Conservation (phyloP, 2,113 vertebrate species). For the Xerus inauris region DNA sequence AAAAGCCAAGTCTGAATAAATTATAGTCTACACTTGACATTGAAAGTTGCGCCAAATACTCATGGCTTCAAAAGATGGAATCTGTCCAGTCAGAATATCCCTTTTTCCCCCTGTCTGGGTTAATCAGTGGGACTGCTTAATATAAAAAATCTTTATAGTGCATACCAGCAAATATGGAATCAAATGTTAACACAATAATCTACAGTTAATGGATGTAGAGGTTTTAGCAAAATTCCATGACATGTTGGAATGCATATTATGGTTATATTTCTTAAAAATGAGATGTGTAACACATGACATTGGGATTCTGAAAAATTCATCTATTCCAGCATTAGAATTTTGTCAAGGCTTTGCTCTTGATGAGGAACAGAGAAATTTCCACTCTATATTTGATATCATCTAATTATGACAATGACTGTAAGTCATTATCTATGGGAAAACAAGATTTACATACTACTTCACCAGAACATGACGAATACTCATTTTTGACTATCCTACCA, state of each 20-base stretch:
- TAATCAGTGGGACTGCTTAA: constrained; percentile 62
- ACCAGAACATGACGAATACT: not conserved
- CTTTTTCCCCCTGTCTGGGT: constrained; percentile 13
- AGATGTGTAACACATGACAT: constrained; percentile 41
- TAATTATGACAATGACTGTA: constrained; percentile 20
- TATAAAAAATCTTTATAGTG: constrained; percentile 65
- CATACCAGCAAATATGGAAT: constrained; percentile 62
- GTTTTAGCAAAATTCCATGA: constrained; percentile 68
- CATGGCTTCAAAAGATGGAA: constrained; percentile 67
- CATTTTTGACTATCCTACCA: not conserved
- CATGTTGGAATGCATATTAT: constrained; percentile 38
- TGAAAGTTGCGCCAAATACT: constrained; percentile 61
- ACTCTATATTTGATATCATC: not conserved
- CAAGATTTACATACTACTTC: not conserved
- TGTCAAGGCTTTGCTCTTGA: constrained; percentile 32
- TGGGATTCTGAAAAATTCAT: constrained; percentile 48
- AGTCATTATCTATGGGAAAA: not conserved
- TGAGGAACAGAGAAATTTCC: not conserved
- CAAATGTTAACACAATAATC: constrained; percentile 63
- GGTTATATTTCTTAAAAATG: constrained; percentile 41
- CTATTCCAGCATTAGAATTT: not conserved
- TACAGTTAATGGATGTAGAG: constrained; percentile 66
- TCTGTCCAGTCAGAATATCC: constrained; percentile 60
- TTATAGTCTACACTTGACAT: constrained; percentile 75
- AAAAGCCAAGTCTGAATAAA: constrained; percentile 73